Conservation (phyloP, 30 jellyfish, hydroid and myxozoan species). For the Aurelia sp. region DNA sequence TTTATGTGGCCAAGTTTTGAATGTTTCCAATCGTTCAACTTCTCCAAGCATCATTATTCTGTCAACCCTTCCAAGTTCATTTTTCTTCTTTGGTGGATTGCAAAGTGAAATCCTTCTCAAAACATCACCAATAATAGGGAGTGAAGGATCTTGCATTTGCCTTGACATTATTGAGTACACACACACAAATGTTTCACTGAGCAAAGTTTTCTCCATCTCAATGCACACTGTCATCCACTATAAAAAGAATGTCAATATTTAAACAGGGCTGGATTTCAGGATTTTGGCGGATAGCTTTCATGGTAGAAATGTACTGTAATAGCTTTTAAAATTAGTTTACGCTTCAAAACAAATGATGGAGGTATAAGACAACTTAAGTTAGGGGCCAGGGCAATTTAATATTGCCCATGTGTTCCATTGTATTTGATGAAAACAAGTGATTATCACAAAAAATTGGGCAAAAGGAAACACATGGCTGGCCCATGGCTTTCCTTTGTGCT, state of each 20-base stretch:
- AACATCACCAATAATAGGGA: slow-evolving; percentile 91
- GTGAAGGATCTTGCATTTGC: slow-evolving; percentile 82
- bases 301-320: no score
- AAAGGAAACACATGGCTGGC: no score
- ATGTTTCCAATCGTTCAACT: slow-evolving; percentile 80
- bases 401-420: no score
- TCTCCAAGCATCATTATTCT: slow-evolving; percentile 87
- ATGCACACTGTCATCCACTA: slow-evolving; percentile 91
- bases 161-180: slow-evolving; percentile 61
- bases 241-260: neutral
- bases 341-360: no score
- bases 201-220: slow-evolving; percentile 68
- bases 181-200: slow-evolving; percentile 55
- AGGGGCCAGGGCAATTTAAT: no score
- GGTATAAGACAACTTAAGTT: no score
- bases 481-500: no score
- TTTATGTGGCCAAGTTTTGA: slow-evolving; percentile 88
- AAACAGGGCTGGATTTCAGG: no score
- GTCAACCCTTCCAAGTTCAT: slow-evolving; percentile 55
- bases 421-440: no score
- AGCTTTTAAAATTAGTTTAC: no score
- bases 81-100: slow-evolving; percentile 54
- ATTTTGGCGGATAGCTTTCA: no score
- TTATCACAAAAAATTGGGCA: no score
- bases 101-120: slow-evolving; percentile 69